Base-by-base conservation (phyloP, 2,113 vertebrate genomes). In the Microcebus ravelobensis region DNA sequence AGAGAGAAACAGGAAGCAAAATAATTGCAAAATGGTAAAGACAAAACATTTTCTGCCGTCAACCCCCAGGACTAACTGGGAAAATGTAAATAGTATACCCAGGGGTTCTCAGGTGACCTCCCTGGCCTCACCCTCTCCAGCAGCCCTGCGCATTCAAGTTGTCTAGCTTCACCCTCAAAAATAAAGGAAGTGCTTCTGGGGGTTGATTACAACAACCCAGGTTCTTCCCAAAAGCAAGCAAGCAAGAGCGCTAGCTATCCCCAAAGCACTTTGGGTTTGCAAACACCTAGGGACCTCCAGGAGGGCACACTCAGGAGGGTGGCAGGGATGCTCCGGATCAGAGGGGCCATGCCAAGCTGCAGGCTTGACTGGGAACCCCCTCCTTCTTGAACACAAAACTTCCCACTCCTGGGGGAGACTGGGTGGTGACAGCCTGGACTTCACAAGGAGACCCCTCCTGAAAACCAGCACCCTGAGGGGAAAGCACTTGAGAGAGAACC, bases 341-440 rank as follows among this genome's bases (percentile, higher is more conserved):
- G 31, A 68, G 48, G 63, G 74, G 18, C 42, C 52, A 61, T 20
- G 34, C 14, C 29, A 34, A 68, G 13, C 39, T 87, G 55, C 39
- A 83, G 45, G 68, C 52, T 90, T 29, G 39, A 12, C 36, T 48
- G 13, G 80, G 31, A 25, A 73, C 34, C 50, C 45, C 45, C 45
- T 45, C 20, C 36, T 82, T 52, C 14, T 83, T 39, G 57, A 50
- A 42, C n/a, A 87, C 57, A 91, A 97, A 97, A 97, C 96, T 97
- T 95, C 52, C 57, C 8, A 52, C 45, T 92, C 48, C 57, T 65
- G 48, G 67, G 65, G 31, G 48, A 45, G 45, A 45, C 45, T 21
- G 21, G 42, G 57, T 1, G 45, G 36, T 76, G 70, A 81, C 81
- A n/a, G 36, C 25, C 55, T 31, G 14, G 52, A 31, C 21, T 14